Base-by-base conservation (phyloP, 2,797 vertebrate species). In the Corythornis leucogaster region DNA sequence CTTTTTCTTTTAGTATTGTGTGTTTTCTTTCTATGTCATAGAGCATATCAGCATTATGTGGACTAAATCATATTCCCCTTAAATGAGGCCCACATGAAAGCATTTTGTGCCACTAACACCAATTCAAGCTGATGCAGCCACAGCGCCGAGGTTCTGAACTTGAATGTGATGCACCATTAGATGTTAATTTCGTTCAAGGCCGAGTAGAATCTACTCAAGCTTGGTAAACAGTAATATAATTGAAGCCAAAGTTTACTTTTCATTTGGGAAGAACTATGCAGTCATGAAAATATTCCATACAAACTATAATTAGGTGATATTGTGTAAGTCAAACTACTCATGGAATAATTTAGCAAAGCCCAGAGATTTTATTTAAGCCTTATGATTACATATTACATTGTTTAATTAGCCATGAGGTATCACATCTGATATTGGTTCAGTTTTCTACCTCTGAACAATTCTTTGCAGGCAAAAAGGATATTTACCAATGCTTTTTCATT, bases 191-290 rank as follows among this genome's bases (percentile, higher is more conserved):
- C 42, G n/a, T 48, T 79, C 21, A 40, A 55, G 26, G 42, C n/a
- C 28, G 18, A 80, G 58, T 7, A 85, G n/a, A 69, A 53, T 33
- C 42, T 62, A 45, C 68, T 85, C 61, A 58, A 75, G 42, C 40
- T 68, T 43, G 21, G 89, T 84, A 80, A 91, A 85, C 33, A 76
- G 31, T 12, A 83, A 69, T 4, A 30, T 55, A 91, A 87, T 26
- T 84, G 31, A 59, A 76, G 63, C 8, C 40, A 78, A 71, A 87
- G 87, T 87, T 92, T 89, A 75, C 73, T 95, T 93, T 87, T 74
- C 42, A 75, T 89, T 89, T 22, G 3, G 38, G 16, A 89, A 89
- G 31, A 82, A 54, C 55, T n/a, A 38, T 11, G 26, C 38, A 94
- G 28, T 30, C 80, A 61, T 5, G 1, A 45, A 67, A 80, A 80